A percentile compares a stretch with the other conserved stretches of the same genome.
Evolutionary conservation across 2,113 vertebrate genomes (phyloP).

Genomic region (Cardinalis cardinalis): DNA sequence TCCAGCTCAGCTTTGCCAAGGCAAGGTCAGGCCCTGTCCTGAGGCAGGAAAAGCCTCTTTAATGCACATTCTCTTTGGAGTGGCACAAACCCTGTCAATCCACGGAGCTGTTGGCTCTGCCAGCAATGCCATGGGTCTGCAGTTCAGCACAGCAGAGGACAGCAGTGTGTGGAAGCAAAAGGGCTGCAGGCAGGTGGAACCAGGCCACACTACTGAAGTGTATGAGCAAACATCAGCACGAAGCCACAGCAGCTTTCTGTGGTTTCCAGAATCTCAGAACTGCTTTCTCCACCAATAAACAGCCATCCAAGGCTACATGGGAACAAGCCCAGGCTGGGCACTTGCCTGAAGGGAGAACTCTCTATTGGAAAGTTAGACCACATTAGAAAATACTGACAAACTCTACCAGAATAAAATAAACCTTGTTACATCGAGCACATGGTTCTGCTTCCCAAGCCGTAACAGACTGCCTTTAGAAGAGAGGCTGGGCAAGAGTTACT

Average conservation of each 20-base stretch:
- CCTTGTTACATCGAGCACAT: not conserved
- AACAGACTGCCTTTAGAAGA: fast-evolving
- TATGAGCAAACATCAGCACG: fast-evolving
- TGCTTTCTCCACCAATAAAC: fast-evolving
- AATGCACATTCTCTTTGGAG: fast-evolving
- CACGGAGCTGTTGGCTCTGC: fast-evolving
- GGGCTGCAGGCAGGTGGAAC: not conserved
- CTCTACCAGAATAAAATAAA: not conserved
- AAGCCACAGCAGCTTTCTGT: not conserved
- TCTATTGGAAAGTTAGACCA: not conserved
- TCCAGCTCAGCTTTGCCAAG: not conserved
- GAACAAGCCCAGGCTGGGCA: not conserved
- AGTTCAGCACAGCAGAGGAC: not conserved
- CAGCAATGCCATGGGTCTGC: fast-evolving
- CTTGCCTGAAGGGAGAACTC: not conserved
- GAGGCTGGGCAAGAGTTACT: not conserved
- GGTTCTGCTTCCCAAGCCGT: not conserved
- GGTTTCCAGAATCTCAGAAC: not conserved
- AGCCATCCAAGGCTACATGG: fast-evolving
- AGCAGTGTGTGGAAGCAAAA: not conserved
- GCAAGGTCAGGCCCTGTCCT: not conserved
- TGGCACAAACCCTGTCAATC: fast-evolving
- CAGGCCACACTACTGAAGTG: fast-evolving
- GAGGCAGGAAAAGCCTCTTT: not conserved
- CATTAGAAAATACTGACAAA: not conserved